phyloP scores from a whole-genome alignment of 2,113 vertebrate species.

The Peromyscus californicus region DNA sequence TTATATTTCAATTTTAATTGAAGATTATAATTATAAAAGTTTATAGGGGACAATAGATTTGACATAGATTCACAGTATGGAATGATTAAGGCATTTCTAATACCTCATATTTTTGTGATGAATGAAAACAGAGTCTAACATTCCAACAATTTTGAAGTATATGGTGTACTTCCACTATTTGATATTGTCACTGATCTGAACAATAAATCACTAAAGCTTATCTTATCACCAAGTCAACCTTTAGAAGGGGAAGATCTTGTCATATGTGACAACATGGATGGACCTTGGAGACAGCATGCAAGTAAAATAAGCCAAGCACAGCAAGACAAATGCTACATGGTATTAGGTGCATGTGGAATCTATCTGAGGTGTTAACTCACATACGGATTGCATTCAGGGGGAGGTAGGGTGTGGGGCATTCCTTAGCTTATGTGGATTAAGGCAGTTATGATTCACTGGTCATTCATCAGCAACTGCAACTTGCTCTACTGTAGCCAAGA shows the following conservation, averaged over 20 bases:
- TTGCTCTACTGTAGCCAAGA: neutral
- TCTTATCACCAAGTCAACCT: neutral
- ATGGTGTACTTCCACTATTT: neutral
- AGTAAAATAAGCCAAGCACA: neutral
- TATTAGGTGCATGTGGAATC: neutral
- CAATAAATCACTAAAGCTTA: neutral
- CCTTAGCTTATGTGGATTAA: neutral
- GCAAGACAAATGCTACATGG: neutral
- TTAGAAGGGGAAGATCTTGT: neutral
- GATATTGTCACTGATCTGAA: neutral
- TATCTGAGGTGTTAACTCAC: neutral
- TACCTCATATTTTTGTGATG: neutral
- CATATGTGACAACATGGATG: neutral
- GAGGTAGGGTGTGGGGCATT: neutral
- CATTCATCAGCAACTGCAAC: neutral
- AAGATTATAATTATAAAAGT: neutral
- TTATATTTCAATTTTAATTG: neutral
- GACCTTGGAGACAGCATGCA: neutral
- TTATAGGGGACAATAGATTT: neutral
- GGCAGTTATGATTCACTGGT: neutral
- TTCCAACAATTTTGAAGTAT: neutral
- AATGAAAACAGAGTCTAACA: neutral
- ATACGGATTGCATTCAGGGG: neutral
- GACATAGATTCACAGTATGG: neutral
- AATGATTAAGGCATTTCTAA: neutral